phyloP scores from a whole-genome alignment of 2,113 vertebrate genomes.

The Brachirus orientalis region DNA sequence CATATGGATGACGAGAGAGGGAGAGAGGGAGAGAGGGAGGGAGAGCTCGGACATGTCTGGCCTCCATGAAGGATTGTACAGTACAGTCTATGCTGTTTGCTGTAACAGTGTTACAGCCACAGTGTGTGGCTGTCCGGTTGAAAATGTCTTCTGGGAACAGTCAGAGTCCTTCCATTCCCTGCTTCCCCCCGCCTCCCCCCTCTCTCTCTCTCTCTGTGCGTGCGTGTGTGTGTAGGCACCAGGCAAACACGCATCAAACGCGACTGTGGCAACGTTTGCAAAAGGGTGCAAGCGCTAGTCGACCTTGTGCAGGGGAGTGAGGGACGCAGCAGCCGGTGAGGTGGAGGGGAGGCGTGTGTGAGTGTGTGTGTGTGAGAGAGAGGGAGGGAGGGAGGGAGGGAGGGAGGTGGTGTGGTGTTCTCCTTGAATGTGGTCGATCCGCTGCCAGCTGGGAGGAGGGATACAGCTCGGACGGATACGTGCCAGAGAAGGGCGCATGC shows the following conservation, averaged over 20 bases:
- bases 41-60: constrained; percentile 20
- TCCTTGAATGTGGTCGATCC: constrained; percentile 65
- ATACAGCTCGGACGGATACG: constrained; percentile 25
- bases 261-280: constrained; percentile 56
- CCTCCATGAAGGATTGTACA: neutral
- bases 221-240: constrained; percentile 16
- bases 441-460: constrained; percentile 43
- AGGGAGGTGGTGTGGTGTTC: constrained; percentile 19
- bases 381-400: neutral
- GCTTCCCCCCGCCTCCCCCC: constrained; percentile 9
- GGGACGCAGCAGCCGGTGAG: constrained; percentile 54
- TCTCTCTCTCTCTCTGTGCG: neutral
- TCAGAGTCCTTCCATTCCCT: constrained; percentile 7
- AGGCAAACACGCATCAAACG: constrained; percentile 33
- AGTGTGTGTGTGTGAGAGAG: neutral
- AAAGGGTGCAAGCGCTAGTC: constrained; percentile 66
- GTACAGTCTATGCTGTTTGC: constrained; percentile 14
- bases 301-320: constrained; percentile 73
- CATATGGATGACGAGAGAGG: constrained; percentile 20
- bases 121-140: constrained; percentile 53
- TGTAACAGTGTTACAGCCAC: constrained; percentile 41
- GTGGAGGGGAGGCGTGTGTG: constrained; percentile 10
- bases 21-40: neutral
- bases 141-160: constrained; percentile 64
- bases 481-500: constrained; percentile 56